Base-by-base conservation (phyloP, 2,888 invertebrate species). In the Metellina segmentata region DNA sequence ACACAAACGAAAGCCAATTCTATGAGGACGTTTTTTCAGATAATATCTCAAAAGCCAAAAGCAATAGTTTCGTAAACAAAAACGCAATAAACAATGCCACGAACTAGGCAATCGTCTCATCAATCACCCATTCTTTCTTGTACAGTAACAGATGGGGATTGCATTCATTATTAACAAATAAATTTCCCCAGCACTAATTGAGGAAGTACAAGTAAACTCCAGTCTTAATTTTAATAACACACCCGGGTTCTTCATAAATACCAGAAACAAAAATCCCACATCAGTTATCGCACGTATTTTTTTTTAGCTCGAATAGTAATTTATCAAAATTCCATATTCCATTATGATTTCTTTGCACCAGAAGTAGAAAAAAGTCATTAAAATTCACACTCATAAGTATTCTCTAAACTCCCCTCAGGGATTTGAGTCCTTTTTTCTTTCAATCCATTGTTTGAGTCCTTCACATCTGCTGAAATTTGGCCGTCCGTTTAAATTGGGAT, bases 301-400 rank as follows among this genome's bases (percentile, higher is more conserved):
- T 74, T n/a, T 8, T n/a, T 19, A 5, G 20, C 19, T 9, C 20
- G 52, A 19, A 72, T 20, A 83, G 16, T 53, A 72, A 74, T 74
- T 74, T 20, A 51, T 53, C 34, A 16, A 74, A 71, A 53, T 34
- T 53, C n/a, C 74, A 72, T 83, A 74, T 83, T 53, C 71, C 74
- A 53, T 83, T 71, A 52, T 7, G 9, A 20, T 83, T 34, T 52
- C 51, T 34, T 53, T 20, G 52, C 51, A 11, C 1, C 6, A 34
- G 72, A 81, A n/a, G 69, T 13, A n/a, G 34, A 81, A 81, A 52
- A 71, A 83, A 83, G 19, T 83, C 83, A 83, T 83, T 83, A 53
- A 83, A 77, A 83, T 20, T 83, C 71, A 52, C 83, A 74, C 72
- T 83, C 74, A 83, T 34, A 72, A 72, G 52, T 7, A 34, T 34